Conservation (phyloP, 1,140 invertebrate species). For the Trichoplusia ni region DNA sequence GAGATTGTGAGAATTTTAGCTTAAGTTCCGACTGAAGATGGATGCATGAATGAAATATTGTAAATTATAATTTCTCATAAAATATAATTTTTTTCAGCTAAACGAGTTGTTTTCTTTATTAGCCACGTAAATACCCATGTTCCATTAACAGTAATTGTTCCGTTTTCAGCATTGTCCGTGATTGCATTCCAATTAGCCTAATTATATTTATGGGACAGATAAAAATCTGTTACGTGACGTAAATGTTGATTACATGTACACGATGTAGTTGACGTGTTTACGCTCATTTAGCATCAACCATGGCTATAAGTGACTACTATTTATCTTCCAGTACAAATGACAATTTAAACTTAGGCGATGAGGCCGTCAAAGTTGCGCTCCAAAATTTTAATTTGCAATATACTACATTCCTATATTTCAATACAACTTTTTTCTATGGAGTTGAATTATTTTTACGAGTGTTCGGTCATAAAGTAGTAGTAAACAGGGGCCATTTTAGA, state of each 20-base stretch:
- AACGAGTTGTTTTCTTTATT: slow-evolving; percentile 66
- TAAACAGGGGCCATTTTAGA: slow-evolving; percentile 41
- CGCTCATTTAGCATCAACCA: slow-evolving; percentile 40
- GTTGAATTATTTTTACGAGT: slow-evolving; percentile 46
- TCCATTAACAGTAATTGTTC: too few species aligned
- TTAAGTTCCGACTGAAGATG: slow-evolving; percentile 83
- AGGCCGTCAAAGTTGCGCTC: slow-evolving; percentile 55
- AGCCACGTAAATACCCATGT: background rate
- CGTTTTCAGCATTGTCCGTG: too few species aligned
- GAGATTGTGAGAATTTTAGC: slow-evolving; percentile 82
- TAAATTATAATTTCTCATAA: slow-evolving; percentile 84
- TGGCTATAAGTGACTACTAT: slow-evolving; percentile 27
- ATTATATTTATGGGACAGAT: background rate
- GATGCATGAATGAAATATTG: slow-evolving; percentile 82
- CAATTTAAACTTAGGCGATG: slow-evolving; percentile 46
- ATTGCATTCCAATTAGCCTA: slow-evolving; percentile 1
- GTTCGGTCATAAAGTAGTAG: slow-evolving; percentile 34
- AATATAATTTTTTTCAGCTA: slow-evolving; percentile 84
- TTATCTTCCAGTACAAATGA: slow-evolving; percentile 33
- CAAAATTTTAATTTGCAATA: slow-evolving; percentile 63
- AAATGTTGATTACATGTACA: background rate
- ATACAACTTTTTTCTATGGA: slow-evolving; percentile 46
- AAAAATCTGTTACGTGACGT: slow-evolving; percentile 15
- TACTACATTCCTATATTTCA: slow-evolving; percentile 57
- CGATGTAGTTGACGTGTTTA: background rate